Evolutionary conservation across 2,797 vertebrate genomes (phyloP).

Genomic region (Eulemur mongoz): DNA sequence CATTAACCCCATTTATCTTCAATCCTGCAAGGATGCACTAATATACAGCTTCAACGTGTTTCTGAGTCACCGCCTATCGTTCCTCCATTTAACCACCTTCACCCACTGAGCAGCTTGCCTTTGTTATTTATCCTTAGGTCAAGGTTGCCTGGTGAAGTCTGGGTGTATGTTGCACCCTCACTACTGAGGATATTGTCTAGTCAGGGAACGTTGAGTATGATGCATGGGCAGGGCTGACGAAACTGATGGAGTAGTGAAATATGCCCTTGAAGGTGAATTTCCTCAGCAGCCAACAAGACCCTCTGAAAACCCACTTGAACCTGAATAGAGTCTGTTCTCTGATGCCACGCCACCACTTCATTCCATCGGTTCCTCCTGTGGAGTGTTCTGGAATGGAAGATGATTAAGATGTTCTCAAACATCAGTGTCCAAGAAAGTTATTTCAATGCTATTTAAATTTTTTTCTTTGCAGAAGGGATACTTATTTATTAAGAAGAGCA

Average conservation of each 20-base stretch:
- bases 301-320: neutral
- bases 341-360: neutral
- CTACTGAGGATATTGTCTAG: neutral
- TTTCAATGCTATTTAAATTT: neutral
- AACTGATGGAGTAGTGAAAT: neutral
- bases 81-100: neutral
- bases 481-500: neutral
- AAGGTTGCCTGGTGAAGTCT: neutral
- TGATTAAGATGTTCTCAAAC: neutral
- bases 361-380: neutral
- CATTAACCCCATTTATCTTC: neutral
- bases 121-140: neutral
- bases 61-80: neutral
- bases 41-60: neutral
- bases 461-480: conserved; percentile 7
- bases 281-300: neutral
- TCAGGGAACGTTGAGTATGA: neutral
- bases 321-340: neutral
- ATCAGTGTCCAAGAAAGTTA: neutral
- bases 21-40: neutral
- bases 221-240: neutral
- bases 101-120: neutral
- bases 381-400: neutral
- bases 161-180: neutral
- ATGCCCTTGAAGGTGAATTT: neutral